A percentile compares a stretch with the other conserved stretches of the same genome.
Conservation (phyloP, 2,113 vertebrate genomes). For the Microtus oregoni region DNA sequence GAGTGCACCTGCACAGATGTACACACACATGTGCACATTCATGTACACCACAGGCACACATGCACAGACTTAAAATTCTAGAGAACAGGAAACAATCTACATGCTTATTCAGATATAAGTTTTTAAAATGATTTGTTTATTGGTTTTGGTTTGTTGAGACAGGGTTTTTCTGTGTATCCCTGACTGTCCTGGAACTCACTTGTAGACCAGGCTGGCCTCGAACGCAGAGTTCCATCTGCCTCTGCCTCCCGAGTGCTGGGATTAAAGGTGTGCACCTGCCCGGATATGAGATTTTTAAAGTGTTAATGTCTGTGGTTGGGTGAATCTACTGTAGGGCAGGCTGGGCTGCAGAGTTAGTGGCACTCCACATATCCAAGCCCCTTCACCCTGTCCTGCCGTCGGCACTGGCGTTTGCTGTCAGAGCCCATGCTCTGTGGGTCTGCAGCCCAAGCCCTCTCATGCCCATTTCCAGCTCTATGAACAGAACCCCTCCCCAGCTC, state of each 20-base stretch:
- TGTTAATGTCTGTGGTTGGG: too few species aligned
- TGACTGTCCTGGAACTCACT: not conserved
- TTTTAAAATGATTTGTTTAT: not conserved
- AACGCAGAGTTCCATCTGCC: not conserved
- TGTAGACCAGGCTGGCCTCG: not conserved
- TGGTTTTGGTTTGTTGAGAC: not conserved
- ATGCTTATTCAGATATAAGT: not conserved
- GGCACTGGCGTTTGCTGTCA: fast-evolving
- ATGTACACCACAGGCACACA: not conserved
- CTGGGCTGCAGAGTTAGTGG: not conserved
- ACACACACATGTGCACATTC: not conserved
- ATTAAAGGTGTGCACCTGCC: not conserved
- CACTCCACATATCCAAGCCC: not conserved
- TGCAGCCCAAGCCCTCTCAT: not conserved
- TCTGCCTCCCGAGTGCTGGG: not conserved
- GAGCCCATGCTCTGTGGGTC: not conserved
- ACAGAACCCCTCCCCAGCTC: not conserved
- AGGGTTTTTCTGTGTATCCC: not conserved
- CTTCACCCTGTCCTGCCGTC: fast-evolving
- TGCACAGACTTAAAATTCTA: not conserved
- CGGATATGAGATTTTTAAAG: not conserved
- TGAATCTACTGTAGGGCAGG: too few species aligned
- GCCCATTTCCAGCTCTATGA: not conserved
- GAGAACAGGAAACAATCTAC: not conserved
- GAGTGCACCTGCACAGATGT: not conserved